Conservation (phyloP, 1,140 invertebrate genomes). For the Pseudomyrmex dendroicus region DNA sequence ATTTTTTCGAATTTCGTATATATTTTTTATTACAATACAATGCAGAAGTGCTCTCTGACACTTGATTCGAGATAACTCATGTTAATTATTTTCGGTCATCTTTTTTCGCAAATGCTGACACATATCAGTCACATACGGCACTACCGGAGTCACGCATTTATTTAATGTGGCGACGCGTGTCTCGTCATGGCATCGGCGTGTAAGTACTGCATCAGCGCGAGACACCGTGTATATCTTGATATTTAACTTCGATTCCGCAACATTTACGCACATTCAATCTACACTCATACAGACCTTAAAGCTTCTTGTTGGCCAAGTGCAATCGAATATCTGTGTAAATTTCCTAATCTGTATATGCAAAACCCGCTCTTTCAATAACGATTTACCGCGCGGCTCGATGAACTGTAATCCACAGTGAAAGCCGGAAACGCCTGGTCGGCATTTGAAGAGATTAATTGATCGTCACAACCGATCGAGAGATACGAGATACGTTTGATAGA, state of each 20-base stretch:
- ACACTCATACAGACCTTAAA: constrained; percentile 26
- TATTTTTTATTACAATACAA: not conserved
- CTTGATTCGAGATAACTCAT: not conserved
- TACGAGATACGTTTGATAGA: not conserved
- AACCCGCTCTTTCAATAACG: constrained; percentile 63
- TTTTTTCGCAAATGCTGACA: not conserved
- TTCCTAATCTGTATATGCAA: constrained; percentile 62
- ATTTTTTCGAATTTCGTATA: no score
- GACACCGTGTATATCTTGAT: constrained; percentile 32
- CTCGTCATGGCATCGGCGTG: not conserved
- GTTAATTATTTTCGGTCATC: constrained; percentile 6
- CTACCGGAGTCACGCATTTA: constrained; percentile 19
- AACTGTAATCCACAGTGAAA: constrained; percentile 44
- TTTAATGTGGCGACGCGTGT: constrained; percentile 27
- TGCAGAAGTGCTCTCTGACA: not conserved
- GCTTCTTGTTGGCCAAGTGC: constrained; percentile 56
- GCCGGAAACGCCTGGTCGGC: constrained; percentile 45
- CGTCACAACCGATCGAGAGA: constrained; percentile 9
- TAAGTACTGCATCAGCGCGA: no score
- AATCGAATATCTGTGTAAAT: constrained; percentile 49
- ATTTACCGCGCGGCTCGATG: constrained; percentile 32
- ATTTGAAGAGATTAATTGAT: constrained; percentile 48
- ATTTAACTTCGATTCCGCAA: constrained; percentile 62
- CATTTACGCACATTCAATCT: constrained; percentile 46
- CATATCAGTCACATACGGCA: constrained; percentile 5